Evolutionary conservation across 2,797 vertebrate genomes (phyloP).

Genomic region (Pipistrellus nathusii): DNA sequence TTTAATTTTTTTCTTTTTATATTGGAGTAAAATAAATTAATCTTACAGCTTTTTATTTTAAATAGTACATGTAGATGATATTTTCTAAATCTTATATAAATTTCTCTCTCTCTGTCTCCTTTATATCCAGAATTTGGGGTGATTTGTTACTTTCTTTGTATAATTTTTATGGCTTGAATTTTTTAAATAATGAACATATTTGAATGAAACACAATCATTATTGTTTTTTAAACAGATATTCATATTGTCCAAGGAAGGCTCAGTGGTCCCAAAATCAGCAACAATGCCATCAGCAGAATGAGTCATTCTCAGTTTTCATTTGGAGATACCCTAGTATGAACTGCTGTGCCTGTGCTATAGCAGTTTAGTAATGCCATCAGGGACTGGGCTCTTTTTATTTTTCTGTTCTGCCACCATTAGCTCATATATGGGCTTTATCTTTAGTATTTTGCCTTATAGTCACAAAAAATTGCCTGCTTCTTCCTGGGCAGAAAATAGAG

Average conservation of each 20-base stretch:
- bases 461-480: background rate
- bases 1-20: conserved; percentile 40
- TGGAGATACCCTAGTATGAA: background rate
- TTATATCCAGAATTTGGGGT: conserved; percentile 7
- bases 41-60: conserved; percentile 42
- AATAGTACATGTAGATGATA: background rate
- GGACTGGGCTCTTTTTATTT: background rate
- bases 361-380: background rate
- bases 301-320: conserved; percentile 40
- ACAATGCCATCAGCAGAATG: background rate
- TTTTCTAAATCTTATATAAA: background rate
- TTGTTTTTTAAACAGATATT: background rate
- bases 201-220: conserved; percentile 2
- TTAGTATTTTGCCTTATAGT: conserved; percentile 18
- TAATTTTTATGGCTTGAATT: conserved; percentile 40
- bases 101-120: background rate
- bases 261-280: background rate
- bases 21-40: conserved; percentile 55
- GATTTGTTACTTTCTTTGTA: conserved; percentile 49
- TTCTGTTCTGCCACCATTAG: conserved; percentile 9
- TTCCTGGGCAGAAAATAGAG: background rate
- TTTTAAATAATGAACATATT: conserved; percentile 16
- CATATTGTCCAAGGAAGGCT: conserved; percentile 9
- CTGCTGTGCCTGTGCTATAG: background rate
- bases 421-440: background rate